These are phyloP conservation scores for Ennomos quercinarius DNA, from an alignment of 2,888 invertebrate species.

Conservation along the genomic window DNA sequence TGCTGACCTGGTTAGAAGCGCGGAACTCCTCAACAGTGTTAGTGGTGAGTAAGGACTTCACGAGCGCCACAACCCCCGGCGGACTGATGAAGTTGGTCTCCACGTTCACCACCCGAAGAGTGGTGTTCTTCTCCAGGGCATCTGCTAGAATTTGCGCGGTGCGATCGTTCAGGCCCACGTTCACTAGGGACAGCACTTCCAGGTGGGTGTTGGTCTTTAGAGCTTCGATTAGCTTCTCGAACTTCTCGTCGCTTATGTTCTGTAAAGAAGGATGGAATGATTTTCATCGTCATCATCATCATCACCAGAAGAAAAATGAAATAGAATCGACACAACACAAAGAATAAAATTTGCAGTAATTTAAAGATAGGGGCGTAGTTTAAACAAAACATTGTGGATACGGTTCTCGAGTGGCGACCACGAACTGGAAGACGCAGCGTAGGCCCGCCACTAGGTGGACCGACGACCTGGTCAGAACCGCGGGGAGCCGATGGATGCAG, in stretches of 20 bases:
- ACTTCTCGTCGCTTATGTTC: conserved; percentile 98
- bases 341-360: too few relatives aligned
- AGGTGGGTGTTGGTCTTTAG: conserved; percentile 96
- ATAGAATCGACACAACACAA: too few relatives aligned
- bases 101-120: conserved; percentile 93
- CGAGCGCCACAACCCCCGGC: conserved; percentile 92
- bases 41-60: conserved; percentile 94
- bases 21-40: conserved; percentile 97
- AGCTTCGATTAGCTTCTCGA: conserved; percentile 94
- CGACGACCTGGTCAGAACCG: too few relatives aligned
- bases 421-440: too few relatives aligned
- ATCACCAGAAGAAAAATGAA: too few relatives aligned
- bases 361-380: too few relatives aligned
- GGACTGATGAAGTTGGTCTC: conserved; percentile 99
- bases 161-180: conserved; percentile 96
- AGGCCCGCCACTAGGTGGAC: too few relatives aligned
- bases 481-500: too few relatives aligned
- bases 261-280: conserved; percentile 74
- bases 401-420: too few relatives aligned
- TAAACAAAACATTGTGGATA: too few relatives aligned
- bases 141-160: conserved; percentile 93
- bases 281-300: too few relatives aligned
- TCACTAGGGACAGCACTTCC: conserved; percentile 96
- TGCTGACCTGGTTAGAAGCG: conserved; percentile 98
- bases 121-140: conserved; percentile 92